These are phyloP conservation scores for Ascidia mentula DNA, from an alignment of 23 tunicate species.

Conservation along the genomic window DNA sequence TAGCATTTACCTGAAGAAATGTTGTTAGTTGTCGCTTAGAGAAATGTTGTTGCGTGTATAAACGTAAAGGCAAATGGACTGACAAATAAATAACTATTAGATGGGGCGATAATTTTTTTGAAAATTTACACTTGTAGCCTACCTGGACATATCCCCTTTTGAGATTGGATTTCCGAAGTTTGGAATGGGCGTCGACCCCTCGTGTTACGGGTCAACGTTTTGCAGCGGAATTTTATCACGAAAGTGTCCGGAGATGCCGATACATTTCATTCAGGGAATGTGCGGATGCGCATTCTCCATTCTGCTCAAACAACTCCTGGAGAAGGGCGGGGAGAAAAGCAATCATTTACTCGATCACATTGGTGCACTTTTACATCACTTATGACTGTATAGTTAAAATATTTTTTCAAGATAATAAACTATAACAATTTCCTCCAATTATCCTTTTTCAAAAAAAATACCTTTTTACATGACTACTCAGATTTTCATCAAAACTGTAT, in stretches of 20 bases:
- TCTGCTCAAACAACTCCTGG: slow-evolving; percentile 16
- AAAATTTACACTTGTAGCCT: slow-evolving; percentile 16
- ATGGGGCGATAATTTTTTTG: too few relatives aligned
- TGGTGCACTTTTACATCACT: slow-evolving; percentile 14
- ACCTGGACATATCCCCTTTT: slow-evolving; percentile 24
- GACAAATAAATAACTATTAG: too few relatives aligned
- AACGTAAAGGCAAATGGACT: too few relatives aligned
- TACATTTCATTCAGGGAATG: slow-evolving; percentile 53
- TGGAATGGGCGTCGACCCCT: slow-evolving; percentile 27
- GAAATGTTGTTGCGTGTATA: too few relatives aligned
- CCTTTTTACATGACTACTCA: too few relatives aligned
- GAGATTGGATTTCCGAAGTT: slow-evolving; percentile 29
- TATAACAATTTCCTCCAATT: too few relatives aligned
- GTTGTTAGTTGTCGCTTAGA: too few relatives aligned
- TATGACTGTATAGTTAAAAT: too few relatives aligned
- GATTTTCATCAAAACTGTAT: too few relatives aligned
- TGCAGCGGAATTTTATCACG: slow-evolving; percentile 14
- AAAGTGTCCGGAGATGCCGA: slow-evolving; percentile 26
- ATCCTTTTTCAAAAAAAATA: too few relatives aligned
- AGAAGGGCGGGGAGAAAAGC: slow-evolving; percentile 24
- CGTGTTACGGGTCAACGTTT: slow-evolving; percentile 18
- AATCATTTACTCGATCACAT: background rate
- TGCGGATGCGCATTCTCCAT: slow-evolving; percentile 46
- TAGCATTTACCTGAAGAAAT: too few relatives aligned
- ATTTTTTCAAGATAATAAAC: too few relatives aligned